Conservation (phyloP, 2,888 invertebrate species). For the Protophormia terraenovae region DNA sequence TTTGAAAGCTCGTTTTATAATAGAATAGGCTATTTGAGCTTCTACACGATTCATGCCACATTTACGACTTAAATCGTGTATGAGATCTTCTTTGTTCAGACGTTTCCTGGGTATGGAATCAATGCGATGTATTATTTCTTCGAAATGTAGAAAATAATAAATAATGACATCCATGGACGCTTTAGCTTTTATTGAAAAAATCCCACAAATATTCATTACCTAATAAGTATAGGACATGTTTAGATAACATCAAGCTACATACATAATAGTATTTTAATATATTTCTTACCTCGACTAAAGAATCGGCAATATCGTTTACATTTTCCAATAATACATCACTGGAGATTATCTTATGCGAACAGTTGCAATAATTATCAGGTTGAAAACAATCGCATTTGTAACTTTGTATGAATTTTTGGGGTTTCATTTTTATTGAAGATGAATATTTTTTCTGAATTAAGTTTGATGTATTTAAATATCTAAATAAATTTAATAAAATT, state of each 20-base stretch:
- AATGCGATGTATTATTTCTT: constrained; percentile 73
- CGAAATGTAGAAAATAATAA: constrained; percentile 76
- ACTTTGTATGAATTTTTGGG: constrained; percentile 55
- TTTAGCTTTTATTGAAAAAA: constrained; percentile 73
- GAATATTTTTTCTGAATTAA: neutral
- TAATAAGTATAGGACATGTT: neutral
- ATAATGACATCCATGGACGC: constrained; percentile 74
- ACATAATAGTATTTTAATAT: neutral
- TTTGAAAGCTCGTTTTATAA: constrained; percentile 76
- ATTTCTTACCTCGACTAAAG: constrained; percentile 39
- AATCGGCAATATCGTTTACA: constrained; percentile 48
- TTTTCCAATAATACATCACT: constrained; percentile 52
- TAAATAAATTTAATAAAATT: too few relatives aligned
- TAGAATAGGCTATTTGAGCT: constrained; percentile 76
- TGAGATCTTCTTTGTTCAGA: constrained; percentile 76
- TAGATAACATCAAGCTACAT: neutral
- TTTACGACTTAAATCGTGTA: constrained; percentile 76
- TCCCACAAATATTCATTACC: constrained; percentile 73
- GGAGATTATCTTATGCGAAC: constrained; percentile 44
- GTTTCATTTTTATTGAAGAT: constrained; percentile 14
- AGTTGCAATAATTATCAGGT: constrained; percentile 64
- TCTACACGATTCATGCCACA: constrained; percentile 76
- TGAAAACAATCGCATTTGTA: constrained; percentile 69
- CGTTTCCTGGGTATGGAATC: constrained; percentile 68
- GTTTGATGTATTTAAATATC: neutral